phyloP scores from a whole-genome alignment of 1,140 invertebrate species.

The Zaprionus lachaisei region DNA sequence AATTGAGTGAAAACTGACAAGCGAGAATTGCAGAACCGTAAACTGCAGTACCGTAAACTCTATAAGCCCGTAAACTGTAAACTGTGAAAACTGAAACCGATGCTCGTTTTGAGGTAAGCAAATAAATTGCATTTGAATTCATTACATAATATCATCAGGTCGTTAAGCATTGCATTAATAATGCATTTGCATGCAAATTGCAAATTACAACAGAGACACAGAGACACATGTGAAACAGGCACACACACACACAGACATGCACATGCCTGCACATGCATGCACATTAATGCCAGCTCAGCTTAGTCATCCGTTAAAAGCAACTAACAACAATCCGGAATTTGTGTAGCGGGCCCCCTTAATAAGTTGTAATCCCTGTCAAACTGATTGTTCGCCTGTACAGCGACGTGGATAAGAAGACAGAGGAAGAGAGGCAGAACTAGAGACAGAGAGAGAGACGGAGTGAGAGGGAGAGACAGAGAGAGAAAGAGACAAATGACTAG shows the following conservation, averaged over 20 bases:
- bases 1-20: slow-evolving; percentile 3
- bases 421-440: neutral
- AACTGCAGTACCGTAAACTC: slow-evolving; percentile 13
- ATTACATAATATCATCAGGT: slow-evolving; percentile 59
- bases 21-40: slow-evolving; percentile 17
- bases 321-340: slow-evolving; percentile 57
- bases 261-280: slow-evolving; percentile 12
- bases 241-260: neutral
- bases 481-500: neutral
- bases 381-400: neutral
- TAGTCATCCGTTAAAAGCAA: slow-evolving; percentile 56
- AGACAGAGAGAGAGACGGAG: too few species aligned
- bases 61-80: slow-evolving; percentile 8
- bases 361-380: slow-evolving; percentile 23
- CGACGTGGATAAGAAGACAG: neutral
- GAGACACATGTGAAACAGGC: slow-evolving; percentile 3
- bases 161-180: slow-evolving; percentile 66
- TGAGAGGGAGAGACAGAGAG: neutral
- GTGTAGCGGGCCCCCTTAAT: slow-evolving; percentile 35
- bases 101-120: slow-evolving; percentile 53
- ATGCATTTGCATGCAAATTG: slow-evolving; percentile 63
- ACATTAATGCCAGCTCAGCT: slow-evolving; percentile 67
- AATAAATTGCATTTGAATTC: slow-evolving; percentile 69
- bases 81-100: slow-evolving; percentile 1
- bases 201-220: slow-evolving; percentile 37